A percentile compares a stretch with the other conserved stretches of the same genome.
Conservation (phyloP, 2,797 vertebrate species). For the Australoheros facetus region DNA sequence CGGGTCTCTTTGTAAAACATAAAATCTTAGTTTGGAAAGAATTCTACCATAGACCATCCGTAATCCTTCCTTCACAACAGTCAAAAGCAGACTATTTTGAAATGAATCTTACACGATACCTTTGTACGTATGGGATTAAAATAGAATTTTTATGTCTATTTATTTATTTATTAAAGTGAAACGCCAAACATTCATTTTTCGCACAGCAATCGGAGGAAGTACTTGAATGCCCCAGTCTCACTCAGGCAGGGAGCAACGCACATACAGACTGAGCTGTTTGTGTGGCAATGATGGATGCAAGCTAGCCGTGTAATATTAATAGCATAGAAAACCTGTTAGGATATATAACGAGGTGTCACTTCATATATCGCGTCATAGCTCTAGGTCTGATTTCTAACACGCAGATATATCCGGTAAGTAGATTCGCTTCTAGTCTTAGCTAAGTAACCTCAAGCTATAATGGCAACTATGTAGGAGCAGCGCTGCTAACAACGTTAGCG, state of each 20-base stretch:
- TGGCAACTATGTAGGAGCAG: background rate
- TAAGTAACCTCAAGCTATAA: background rate
- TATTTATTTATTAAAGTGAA: background rate
- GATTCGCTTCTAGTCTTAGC: background rate
- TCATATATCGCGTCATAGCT: background rate
- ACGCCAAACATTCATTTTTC: background rate
- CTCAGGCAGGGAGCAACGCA: background rate
- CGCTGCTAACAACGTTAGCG: conserved; percentile 9
- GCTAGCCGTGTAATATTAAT: background rate
- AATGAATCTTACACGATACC: background rate
- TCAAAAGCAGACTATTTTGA: background rate
- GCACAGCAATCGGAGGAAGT: background rate
- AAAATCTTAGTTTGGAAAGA: background rate
- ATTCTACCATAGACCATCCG: background rate
- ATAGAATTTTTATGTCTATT: background rate
- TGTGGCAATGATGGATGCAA: conserved; percentile 15
- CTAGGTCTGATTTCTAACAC: background rate
- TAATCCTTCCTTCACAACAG: background rate
- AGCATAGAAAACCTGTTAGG: background rate
- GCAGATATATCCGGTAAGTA: conserved; percentile 28
- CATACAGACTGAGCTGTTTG: background rate
- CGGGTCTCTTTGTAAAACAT: background rate
- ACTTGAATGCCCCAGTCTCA: background rate
- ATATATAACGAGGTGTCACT: background rate
- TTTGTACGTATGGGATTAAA: background rate